Percentiles rank a stretch among this genome's conserved stretches.
Conservation (phyloP, 2,113 vertebrate species). For the Tyrannus savana region DNA sequence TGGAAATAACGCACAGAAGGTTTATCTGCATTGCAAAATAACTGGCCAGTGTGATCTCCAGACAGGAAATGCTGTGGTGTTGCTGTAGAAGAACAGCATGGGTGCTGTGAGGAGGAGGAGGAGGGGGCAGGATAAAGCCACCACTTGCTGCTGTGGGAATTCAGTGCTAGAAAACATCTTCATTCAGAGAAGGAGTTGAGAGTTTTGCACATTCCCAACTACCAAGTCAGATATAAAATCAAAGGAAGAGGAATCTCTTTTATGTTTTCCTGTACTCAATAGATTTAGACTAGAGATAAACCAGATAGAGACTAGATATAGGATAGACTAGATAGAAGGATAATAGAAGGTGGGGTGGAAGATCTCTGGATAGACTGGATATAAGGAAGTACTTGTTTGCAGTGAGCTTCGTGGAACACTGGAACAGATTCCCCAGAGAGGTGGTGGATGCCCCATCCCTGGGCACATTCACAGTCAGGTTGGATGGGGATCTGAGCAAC, state of each 20-base stretch:
- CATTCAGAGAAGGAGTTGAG: neutral
- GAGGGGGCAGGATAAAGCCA: constrained; percentile 64
- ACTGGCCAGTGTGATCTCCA: constrained; percentile 40
- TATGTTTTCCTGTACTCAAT: neutral
- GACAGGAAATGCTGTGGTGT: constrained; percentile 5
- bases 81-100: neutral
- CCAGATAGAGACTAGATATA: neutral
- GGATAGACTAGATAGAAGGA: neutral
- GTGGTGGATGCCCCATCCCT: neutral
- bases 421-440: neutral
- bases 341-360: neutral
- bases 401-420: neutral
- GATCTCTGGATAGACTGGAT: neutral
- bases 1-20: constrained; percentile 46
- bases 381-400: neutral
- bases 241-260: neutral
- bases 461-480: neutral
- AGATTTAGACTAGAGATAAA: neutral
- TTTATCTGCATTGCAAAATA: constrained; percentile 59
- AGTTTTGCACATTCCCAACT: neutral
- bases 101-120: constrained; percentile 12
- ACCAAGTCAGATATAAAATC: neutral
- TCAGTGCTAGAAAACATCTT: constrained; percentile 53
- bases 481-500: neutral
- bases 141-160: constrained; percentile 55